Percentiles rank a stretch among this genome's conserved stretches.
Evolutionary conservation across 1,140 invertebrate species (phyloP).

Genomic region (Drosophila orosa): DNA sequence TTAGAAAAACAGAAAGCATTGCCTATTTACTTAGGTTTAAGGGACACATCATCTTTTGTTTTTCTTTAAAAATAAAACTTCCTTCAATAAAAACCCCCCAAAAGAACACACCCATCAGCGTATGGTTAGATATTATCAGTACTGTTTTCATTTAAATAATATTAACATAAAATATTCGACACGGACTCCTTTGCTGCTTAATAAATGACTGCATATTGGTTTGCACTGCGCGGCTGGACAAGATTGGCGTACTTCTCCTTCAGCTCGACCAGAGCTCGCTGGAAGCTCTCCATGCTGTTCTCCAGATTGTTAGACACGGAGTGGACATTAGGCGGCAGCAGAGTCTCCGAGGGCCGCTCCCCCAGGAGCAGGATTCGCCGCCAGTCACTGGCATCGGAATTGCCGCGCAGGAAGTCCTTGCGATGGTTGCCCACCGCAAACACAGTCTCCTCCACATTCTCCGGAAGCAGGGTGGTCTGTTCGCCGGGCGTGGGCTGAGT

Average conservation of each 20-base stretch:
- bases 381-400: constrained; percentile 60
- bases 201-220: constrained; percentile 60
- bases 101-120: not conserved
- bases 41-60: too few species aligned
- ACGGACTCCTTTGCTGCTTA: constrained; percentile 3
- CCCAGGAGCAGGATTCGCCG: constrained; percentile 61
- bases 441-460: constrained; percentile 50
- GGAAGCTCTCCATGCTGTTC: constrained; percentile 69
- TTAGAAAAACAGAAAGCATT: too few species aligned
- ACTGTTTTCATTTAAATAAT: constrained; percentile 54
- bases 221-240: constrained; percentile 43
- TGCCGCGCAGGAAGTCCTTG: constrained; percentile 49
- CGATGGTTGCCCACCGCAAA: constrained; percentile 48
- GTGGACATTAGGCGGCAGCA: constrained; percentile 11
- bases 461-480: constrained; percentile 28
- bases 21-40: too few species aligned
- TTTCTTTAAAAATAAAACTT: not conserved
- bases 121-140: constrained; percentile 63
- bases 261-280: constrained; percentile 60
- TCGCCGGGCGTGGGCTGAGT: constrained; percentile 35
- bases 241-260: constrained; percentile 66
- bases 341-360: constrained; percentile 26
- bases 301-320: constrained; percentile 40
- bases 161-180: constrained; percentile 11
- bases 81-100: not conserved